Base-by-base conservation (phyloP, 2,888 invertebrate species). In the Prenolepis imparis region DNA sequence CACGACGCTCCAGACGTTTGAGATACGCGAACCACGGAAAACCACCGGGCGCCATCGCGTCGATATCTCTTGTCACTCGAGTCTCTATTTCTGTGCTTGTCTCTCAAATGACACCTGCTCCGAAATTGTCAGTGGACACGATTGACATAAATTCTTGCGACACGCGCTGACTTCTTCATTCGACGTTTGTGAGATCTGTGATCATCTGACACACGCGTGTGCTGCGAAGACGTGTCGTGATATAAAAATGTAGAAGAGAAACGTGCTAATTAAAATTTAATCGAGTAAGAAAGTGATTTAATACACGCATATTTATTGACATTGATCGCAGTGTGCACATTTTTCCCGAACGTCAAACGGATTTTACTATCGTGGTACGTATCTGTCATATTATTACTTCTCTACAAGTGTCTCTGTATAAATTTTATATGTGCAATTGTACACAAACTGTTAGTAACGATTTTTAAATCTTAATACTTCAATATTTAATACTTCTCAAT, bases 1-100 rank as follows among this genome's bases (percentile, higher is more conserved):
- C 92, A 90, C 91, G 92, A 88, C 91, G 93, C 90, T 93, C 91
- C 93, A 94, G 93, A 93, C 93, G 93, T 92, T 55, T 70, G 92
- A 91, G 88, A 90, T 87, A 91, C 93, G 93, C 92, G 92, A 89
- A 87, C 84, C 86, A 83, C 89, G 91, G 92, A 92, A 93, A 92
- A 93, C 92, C 87, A 93, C 78, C 88, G 88, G 64, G 52, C 84
- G 36, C 21, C 24, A 44, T 59, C 78, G 59, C 44, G 48, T 48
- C 44, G 78, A 70, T 78, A 78, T 68, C 39, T 66, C 48, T 52
- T 52, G 44, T 21, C 36, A 39, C 18, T 44, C 66, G 32, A 59
- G 39, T 75, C 52, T 52, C 39, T 75, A 63, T 75, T 77, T 77
- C 66, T 64, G 52, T 66, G 57, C 64, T 21, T 32, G 64, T 77